Percentiles rank a stretch among this genome's conserved stretches.
phyloP scores from a whole-genome alignment of 2,113 vertebrate genomes.

The Corvus cornix region DNA sequence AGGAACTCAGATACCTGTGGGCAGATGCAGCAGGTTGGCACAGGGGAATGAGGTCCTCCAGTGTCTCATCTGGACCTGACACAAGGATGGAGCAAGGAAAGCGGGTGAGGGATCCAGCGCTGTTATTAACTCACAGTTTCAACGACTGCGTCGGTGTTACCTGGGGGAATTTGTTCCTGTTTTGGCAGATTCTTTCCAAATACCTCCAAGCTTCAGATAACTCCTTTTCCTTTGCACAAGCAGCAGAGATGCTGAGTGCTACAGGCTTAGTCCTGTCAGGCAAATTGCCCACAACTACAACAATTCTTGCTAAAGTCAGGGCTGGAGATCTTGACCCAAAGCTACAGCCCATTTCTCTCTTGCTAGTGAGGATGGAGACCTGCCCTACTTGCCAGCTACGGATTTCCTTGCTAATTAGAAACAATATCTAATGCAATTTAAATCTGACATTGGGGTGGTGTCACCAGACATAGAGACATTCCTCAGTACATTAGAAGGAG shows the following conservation, averaged over 20 bases:
- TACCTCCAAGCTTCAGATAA: neutral
- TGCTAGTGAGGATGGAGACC: neutral
- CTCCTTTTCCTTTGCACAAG: neutral
- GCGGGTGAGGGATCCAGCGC: neutral
- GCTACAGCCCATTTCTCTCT: neutral
- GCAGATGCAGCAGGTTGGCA: neutral
- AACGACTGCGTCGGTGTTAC: fast-evolving
- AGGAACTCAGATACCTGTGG: neutral
- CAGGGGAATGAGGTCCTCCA: neutral
- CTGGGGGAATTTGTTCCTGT: too few relatives aligned
- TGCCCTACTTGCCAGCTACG: neutral
- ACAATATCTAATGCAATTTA: neutral
- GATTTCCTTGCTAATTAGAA: neutral
- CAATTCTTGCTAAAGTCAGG: neutral
- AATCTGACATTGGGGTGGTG: neutral
- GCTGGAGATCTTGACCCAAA: neutral
- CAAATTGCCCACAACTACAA: neutral
- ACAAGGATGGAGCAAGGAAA: neutral
- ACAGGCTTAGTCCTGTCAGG: neutral
- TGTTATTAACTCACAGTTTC: neutral
- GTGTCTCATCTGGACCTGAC: neutral
- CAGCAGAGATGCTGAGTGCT: neutral
- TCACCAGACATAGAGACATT: neutral
- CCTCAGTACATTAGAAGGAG: neutral
- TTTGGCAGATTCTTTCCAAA: neutral